Evolutionary conservation across 2,113 vertebrate species (phyloP).

Genomic region (Heliornis fulica): DNA sequence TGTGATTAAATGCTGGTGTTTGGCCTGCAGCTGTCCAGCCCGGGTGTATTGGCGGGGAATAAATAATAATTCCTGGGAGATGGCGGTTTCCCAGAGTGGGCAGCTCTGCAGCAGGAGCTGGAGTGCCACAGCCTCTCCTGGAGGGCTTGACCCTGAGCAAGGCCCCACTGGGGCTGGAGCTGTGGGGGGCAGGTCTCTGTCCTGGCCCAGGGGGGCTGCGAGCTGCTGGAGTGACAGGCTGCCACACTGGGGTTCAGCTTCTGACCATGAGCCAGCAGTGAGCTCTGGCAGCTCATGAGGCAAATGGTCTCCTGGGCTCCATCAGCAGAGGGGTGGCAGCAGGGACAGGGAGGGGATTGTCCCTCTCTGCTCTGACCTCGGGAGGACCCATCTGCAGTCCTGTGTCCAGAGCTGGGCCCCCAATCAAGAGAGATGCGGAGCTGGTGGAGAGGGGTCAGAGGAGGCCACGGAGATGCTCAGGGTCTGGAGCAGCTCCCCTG

Average conservation of each 20-base stretch:
- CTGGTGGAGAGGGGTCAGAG: too few species aligned
- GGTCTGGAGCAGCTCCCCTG: too few species aligned
- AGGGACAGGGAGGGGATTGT: too few species aligned
- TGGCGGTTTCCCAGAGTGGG: neutral
- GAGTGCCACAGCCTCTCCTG: neutral
- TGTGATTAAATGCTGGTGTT: neutral
- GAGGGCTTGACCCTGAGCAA: neutral
- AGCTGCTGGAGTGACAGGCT: neutral
- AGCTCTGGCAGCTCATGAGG: too few species aligned
- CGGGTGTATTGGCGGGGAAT: neutral
- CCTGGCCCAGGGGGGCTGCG: neutral
- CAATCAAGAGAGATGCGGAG: too few species aligned
- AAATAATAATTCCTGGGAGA: neutral
- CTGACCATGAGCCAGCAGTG: too few species aligned
- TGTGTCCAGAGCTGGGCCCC: too few species aligned
- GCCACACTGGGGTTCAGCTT: neutral
- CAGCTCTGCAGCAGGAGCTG: neutral
- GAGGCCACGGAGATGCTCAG: too few species aligned
- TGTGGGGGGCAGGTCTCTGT: neutral
- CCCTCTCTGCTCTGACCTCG: too few species aligned
- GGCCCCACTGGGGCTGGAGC: neutral
- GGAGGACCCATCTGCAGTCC: too few species aligned
- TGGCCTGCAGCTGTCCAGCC: conserved; percentile 23
- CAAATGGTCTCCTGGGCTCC: too few species aligned
- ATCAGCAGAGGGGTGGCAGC: too few species aligned